Evolutionary conservation across 2,113 vertebrate genomes (phyloP), one percentile per base, ranked within the genome.

Genomic region (Calyptommatus sinebrachiatus): DNA sequence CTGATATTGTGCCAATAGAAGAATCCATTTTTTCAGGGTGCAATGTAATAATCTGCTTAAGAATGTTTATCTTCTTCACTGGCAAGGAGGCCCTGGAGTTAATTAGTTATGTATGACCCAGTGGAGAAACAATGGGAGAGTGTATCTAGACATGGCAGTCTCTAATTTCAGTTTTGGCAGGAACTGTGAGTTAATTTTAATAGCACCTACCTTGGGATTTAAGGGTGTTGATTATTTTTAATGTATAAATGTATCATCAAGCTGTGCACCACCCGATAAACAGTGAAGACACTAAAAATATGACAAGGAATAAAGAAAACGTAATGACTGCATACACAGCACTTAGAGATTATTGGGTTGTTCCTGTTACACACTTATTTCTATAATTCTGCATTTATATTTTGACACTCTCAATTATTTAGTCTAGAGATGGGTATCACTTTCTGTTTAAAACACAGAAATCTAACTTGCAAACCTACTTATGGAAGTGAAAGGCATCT

Each of bases 151-250:
- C 9, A 45, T 57, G 66, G 61, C 7, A 45, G 28, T 66, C 61
- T 67, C 60, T 31, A 69, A 72, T 82, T 82, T 72, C 79, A 82
- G 45, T 77, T 76, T 66, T 72, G 31, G 68, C 75, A 66, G 76
- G 61, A 57, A 60, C 53, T 65, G 50, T 66, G 75, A 72, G 31
- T 76, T 75, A n/a, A 71, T 71, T 61, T 77, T 77, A 29, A 46
- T 22, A 82, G 28, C 24, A 24, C 31, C 31, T 41, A 77, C 48
- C 48, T 69, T 57, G 61, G 68, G 26, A 57, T 77, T 72, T 53
- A 57, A 71, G 29, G 53, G 57, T 41, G 8, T 50, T 53, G 29
- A 71, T 65, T 82, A 9, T 53, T 77, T 61, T 29, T 31, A 57
- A 28, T 31, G 5, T 80, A 22, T 28, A 65, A 29, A 66, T 66